phyloP scores from a whole-genome alignment of 1,140 invertebrate species.

The Pararge aegeria region DNA sequence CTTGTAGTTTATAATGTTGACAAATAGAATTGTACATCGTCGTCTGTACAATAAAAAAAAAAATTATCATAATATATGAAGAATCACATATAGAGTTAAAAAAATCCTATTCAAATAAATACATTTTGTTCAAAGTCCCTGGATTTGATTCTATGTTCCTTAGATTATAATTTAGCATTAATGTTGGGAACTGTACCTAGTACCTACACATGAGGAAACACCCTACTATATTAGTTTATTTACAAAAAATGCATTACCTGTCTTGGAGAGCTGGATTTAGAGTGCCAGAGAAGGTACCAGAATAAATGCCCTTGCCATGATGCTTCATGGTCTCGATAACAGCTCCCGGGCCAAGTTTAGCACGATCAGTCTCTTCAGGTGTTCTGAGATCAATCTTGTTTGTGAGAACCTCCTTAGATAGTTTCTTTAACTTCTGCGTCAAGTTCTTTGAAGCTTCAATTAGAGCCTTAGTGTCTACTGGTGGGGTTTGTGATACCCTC shows the following conservation, averaged over 20 bases:
- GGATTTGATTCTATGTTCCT: too few species aligned
- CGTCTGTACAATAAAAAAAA: too few species aligned
- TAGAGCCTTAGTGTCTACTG: slow-evolving; percentile 86
- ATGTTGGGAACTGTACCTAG: too few species aligned
- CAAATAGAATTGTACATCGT: too few species aligned
- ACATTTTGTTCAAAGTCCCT: too few species aligned
- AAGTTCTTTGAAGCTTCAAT: slow-evolving; percentile 94
- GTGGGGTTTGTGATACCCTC: slow-evolving; percentile 49
- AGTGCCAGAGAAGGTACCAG: slow-evolving; percentile 91
- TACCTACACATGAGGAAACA: too few species aligned
- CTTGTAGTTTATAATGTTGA: too few species aligned
- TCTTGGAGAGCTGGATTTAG: slow-evolving; percentile 97
- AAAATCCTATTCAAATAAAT: too few species aligned
- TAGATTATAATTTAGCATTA: too few species aligned
- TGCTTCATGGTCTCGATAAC: slow-evolving; percentile 96
- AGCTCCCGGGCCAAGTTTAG: slow-evolving; percentile 85
- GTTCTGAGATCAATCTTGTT: slow-evolving; percentile 80
- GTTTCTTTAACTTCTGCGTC: slow-evolving; percentile 93
- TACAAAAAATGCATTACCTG: slow-evolving; percentile 61
- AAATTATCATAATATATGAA: too few species aligned
- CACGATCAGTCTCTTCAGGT: slow-evolving; percentile 72
- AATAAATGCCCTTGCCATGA: slow-evolving; percentile 94
- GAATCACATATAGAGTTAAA: too few species aligned
- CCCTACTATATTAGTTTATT: neutral
- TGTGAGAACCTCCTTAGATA: slow-evolving; percentile 93